Percentiles rank a stretch among this genome's conserved stretches.
Evolutionary conservation across 2,888 invertebrate species (phyloP).

Genomic region (Megaustenia siamemsis): DNA sequence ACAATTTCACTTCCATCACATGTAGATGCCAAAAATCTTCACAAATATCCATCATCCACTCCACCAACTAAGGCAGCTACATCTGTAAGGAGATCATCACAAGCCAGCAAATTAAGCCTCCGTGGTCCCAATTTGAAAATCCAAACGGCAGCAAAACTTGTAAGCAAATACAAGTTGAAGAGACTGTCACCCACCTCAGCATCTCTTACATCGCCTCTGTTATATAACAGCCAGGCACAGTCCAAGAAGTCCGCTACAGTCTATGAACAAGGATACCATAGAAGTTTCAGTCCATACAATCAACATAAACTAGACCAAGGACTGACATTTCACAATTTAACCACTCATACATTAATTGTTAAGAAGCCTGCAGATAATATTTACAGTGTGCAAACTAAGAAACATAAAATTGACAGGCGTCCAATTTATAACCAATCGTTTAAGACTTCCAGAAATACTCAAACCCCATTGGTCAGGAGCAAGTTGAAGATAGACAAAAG

Average conservation of each 20-base stretch:
- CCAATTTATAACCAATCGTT: background rate
- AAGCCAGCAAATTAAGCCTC: slow-evolving; percentile 5
- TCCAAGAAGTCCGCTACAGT: background rate
- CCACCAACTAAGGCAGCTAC: background rate
- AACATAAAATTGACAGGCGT: slow-evolving; percentile 18
- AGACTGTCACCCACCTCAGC: slow-evolving; percentile 48
- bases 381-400: background rate
- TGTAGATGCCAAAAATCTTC: background rate
- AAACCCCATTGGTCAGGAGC: no score
- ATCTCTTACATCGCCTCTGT: slow-evolving; percentile 12
- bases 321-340: background rate
- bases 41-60: background rate
- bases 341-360: background rate
- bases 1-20: background rate
- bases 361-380: background rate
- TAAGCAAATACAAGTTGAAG: slow-evolving; percentile 60
- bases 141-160: slow-evolving; percentile 57
- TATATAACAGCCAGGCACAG: background rate
- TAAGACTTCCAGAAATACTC: background rate
- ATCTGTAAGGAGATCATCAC: background rate
- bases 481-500: slow-evolving; percentile 28
- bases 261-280: background rate
- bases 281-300: background rate
- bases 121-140: slow-evolving; percentile 35
- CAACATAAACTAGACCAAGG: slow-evolving; percentile 28